phyloP scores from a whole-genome alignment of 2,797 vertebrate genomes.

The Galago senegalensis region DNA sequence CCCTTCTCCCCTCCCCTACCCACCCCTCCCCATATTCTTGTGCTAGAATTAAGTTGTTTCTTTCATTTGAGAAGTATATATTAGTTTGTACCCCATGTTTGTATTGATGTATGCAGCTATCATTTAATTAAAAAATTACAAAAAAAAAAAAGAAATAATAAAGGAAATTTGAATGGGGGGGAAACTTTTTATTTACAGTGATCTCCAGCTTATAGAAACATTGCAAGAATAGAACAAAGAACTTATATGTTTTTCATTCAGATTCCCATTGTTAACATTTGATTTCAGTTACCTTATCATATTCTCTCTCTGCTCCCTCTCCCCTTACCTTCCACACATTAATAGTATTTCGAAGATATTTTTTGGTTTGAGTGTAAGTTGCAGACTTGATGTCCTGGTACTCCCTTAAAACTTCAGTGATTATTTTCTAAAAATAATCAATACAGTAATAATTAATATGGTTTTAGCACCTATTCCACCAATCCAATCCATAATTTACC shows the following conservation, averaged over 20 bases:
- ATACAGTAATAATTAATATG: background rate
- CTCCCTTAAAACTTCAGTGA: background rate
- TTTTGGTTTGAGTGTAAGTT: background rate
- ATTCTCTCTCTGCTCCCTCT: background rate
- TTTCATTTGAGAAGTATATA: too few relatives aligned
- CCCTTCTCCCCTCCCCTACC: too few relatives aligned
- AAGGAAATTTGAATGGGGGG: too few relatives aligned
- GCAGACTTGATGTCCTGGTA: background rate
- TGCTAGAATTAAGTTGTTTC: too few relatives aligned
- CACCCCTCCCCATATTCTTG: too few relatives aligned
- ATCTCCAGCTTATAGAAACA: slow-evolving; percentile 12
- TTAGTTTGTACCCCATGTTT: too few relatives aligned
- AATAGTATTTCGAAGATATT: background rate
- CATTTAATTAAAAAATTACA: too few relatives aligned
- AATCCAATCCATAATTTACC: background rate
- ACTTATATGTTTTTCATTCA: background rate
- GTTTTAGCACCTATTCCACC: background rate
- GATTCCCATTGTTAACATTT: background rate
- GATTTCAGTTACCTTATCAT: background rate
- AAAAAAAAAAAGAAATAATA: too few relatives aligned
- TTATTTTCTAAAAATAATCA: background rate
- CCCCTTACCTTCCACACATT: background rate
- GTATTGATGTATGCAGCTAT: too few relatives aligned
- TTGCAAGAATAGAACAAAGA: background rate
- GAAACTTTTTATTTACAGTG: background rate